Evolutionary conservation across 2,113 vertebrate species (phyloP).

Genomic region (Zosterops lateralis): DNA sequence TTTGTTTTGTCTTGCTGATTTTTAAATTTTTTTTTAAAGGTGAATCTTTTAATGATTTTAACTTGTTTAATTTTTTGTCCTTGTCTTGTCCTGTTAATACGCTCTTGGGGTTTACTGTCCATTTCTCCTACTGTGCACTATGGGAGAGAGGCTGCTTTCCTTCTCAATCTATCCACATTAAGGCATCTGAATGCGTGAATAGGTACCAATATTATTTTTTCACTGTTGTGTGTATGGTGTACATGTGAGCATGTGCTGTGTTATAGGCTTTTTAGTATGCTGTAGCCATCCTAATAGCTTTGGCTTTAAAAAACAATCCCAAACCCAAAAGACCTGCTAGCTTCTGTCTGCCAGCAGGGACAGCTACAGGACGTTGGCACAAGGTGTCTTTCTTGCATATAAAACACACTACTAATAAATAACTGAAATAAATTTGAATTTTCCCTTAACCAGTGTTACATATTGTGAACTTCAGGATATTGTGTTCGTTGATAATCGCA

Average conservation of each 20-base stretch:
- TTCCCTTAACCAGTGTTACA: background rate
- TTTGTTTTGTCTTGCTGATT: background rate
- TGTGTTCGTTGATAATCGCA: background rate
- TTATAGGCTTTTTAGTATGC: conserved; percentile 45
- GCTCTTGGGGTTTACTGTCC: conserved; percentile 71
- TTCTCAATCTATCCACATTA: conserved; percentile 73
- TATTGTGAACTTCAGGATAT: background rate
- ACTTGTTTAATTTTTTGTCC: conserved; percentile 70
- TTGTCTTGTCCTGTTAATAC: conserved; percentile 76
- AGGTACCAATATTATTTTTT: conserved; percentile 80
- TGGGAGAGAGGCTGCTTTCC: conserved; percentile 78
- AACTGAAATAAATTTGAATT: background rate
- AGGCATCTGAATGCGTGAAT: conserved; percentile 83
- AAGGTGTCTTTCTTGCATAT: background rate
- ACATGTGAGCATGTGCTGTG: conserved; percentile 14
- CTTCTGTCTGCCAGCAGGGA: background rate
- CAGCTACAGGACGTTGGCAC: background rate
- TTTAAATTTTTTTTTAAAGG: background rate
- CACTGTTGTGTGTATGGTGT: conserved; percentile 11
- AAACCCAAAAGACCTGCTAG: background rate
- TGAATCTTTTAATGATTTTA: conserved; percentile 22
- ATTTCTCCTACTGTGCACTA: conserved; percentile 72
- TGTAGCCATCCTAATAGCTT: conserved; percentile 41
- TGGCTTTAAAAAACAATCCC: background rate
- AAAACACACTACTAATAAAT: conserved; percentile 6